Evolutionary conservation across 2,797 vertebrate species (phyloP), one percentile per base, ranked within the genome.

Genomic region (Cirrhinus molitorella): DNA sequence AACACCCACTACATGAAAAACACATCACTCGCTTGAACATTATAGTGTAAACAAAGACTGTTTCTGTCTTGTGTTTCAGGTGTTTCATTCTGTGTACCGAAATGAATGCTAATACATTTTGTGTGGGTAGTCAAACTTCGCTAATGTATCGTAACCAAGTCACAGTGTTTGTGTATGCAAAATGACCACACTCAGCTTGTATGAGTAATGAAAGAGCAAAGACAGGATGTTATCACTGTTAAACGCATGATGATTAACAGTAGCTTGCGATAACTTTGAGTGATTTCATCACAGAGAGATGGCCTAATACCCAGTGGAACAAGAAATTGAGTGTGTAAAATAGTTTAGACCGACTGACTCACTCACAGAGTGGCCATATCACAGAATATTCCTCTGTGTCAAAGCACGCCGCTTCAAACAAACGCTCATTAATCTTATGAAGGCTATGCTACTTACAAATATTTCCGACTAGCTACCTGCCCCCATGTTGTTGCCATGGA

Each of bases 401-500:
- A 70, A 75, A 84, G 87, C 86, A 47, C 57, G 82, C 57, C 77
- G 70, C 66, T 83, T 78, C 17, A 79, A 85, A 87, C 77, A 84
- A 86, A 47, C 66, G 72, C 78, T 87, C 81, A 87, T 86, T 81
- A 81, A 86, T 89, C 57, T 80, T 83, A 68, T 49, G 55, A 72
- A 66, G 79, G 84, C 82, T 70, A 72, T 77, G 55, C 43, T 61
- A 80, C 65, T 81, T 16, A 81, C 76, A 80, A 79, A 85, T 87
- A 80, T 86, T 86, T 79, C 79, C 51, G 86, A 88, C 83, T 88
- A 77, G 85, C 88, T 91, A 91, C 91, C 91, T 91, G 91, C 90
- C 79, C 86, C 88, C 85, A 63, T 88, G 65, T 79, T 71, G 90
- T 94, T 94, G 90, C 92, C 90, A 88, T 93, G 92, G 94, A 92